phyloP scores from a whole-genome alignment of 2,797 vertebrate species.

The Gymnopithys bicolor region DNA sequence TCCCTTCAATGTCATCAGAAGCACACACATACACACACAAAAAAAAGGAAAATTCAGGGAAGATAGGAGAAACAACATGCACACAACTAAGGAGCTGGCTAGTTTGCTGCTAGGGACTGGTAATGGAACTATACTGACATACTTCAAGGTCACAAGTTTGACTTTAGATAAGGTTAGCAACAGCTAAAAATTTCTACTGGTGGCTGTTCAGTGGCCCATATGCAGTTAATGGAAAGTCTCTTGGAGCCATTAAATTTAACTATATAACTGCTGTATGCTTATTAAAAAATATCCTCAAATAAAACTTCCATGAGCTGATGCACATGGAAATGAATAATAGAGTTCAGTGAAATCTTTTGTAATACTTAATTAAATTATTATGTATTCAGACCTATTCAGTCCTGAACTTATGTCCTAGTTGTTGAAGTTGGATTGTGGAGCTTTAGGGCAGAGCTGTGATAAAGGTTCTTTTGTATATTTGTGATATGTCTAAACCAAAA shows the following conservation, averaged over 20 bases:
- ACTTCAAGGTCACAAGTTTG: neutral
- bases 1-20: neutral
- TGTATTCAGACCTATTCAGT: neutral
- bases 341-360: neutral
- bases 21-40: neutral
- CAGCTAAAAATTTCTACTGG: neutral
- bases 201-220: neutral
- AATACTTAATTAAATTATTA: neutral
- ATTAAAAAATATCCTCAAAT: neutral
- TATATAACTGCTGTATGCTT: neutral
- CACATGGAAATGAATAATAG: neutral
- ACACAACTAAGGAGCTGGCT: neutral
- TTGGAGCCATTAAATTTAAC: neutral
- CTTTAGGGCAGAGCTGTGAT: neutral
- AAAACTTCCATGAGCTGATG: neutral
- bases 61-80: neutral
- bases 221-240: neutral
- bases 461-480: neutral
- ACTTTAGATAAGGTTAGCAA: neutral
- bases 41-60: neutral
- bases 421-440: neutral
- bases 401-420: neutral
- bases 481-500: neutral
- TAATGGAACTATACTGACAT: neutral
- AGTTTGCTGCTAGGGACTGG: neutral